Evolutionary conservation across 2,797 vertebrate genomes (phyloP).

Genomic region (Acipenser transmontanus): DNA sequence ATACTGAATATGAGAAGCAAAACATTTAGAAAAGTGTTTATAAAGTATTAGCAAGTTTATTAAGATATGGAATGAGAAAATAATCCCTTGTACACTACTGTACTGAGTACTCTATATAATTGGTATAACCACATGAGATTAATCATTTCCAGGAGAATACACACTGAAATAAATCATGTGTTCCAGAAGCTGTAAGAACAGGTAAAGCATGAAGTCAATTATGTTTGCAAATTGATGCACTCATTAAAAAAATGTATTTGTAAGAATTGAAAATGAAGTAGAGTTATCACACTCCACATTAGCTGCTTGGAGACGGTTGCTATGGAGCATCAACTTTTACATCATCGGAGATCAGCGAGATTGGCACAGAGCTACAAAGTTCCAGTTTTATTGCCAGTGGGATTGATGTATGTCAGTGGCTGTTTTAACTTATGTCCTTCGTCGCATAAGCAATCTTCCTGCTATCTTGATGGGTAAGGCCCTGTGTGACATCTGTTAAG

Average conservation of each 20-base stretch:
- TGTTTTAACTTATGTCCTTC: no score
- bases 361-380: background rate
- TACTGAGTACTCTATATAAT: background rate
- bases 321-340: constrained; percentile 25
- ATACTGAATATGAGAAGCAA: no score
- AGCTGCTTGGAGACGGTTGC: constrained; percentile 37
- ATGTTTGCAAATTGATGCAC: constrained; percentile 14
- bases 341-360: background rate
- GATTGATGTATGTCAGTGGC: background rate
- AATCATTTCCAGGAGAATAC: constrained; percentile 1
- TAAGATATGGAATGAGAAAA: no score
- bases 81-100: no score
- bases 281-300: constrained; percentile 34
- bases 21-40: no score
- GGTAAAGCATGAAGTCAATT: background rate
- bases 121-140: background rate
- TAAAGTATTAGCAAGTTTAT: no score
- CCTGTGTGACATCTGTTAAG: constrained; percentile 2
- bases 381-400: background rate
- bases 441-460: no score
- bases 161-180: constrained; percentile 1
- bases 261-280: constrained; percentile 20
- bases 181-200: constrained; percentile 1
- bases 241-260: constrained; percentile 28
- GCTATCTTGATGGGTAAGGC: background rate